Percentiles rank a stretch among this genome's conserved stretches.
Evolutionary conservation across 1,140 invertebrate genomes (phyloP).

Genomic region (Monomorium pharaonis): DNA sequence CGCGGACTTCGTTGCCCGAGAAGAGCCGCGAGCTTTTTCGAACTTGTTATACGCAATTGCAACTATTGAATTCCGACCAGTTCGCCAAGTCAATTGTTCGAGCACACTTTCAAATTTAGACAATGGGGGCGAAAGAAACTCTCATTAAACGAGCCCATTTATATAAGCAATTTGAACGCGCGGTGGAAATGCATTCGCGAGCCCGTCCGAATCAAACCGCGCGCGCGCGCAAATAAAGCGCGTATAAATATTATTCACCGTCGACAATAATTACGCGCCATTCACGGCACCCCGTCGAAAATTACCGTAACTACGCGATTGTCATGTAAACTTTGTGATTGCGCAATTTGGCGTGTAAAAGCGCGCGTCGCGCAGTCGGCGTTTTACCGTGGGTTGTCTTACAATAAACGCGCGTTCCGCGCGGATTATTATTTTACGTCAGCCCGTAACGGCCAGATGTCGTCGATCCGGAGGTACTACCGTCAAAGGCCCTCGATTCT

Average conservation of each 20-base stretch:
- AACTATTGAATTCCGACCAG: constrained; percentile 6
- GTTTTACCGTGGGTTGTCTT: constrained; percentile 29
- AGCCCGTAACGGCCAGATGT: background rate
- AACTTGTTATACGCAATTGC: constrained; percentile 5
- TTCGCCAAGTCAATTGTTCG: constrained; percentile 9
- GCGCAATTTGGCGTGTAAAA: constrained; percentile 22
- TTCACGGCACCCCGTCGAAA: constrained; percentile 27
- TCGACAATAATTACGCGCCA: constrained; percentile 45
- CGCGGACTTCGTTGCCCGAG: background rate
- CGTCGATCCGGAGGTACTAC: background rate
- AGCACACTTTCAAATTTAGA: constrained; percentile 24
- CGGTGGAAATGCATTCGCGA: background rate
- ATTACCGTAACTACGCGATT: constrained; percentile 51
- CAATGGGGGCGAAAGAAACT: constrained; percentile 6
- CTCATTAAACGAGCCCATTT: constrained; percentile 41
- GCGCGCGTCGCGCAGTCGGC: background rate
- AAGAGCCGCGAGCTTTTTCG: background rate
- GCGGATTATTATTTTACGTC: constrained; percentile 22
- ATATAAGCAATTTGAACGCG: constrained; percentile 44
- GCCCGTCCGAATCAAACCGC: constrained; percentile 22
- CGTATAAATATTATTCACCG: constrained; percentile 52
- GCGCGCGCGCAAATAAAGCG: constrained; percentile 18
- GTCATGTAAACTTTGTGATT: constrained; percentile 52
- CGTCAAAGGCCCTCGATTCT: background rate
- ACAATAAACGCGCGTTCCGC: background rate